phyloP scores from a whole-genome alignment of 2,888 invertebrate genomes.

The Parascotia fuliginaria region DNA sequence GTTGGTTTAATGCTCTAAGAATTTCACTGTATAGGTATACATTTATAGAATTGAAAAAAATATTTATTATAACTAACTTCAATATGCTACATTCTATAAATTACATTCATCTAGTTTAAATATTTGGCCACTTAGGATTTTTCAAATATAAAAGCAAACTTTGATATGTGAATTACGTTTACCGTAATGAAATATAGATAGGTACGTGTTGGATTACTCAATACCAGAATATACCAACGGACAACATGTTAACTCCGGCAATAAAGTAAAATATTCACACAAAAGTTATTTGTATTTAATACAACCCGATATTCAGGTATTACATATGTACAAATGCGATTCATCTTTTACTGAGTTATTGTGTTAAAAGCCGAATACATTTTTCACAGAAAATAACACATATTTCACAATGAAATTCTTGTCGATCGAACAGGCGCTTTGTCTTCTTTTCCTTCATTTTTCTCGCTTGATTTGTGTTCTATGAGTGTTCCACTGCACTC shows the following conservation, averaged over 20 bases:
- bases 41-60: too few relatives aligned
- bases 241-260: neutral
- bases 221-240: too few relatives aligned
- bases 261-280: neutral
- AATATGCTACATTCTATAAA: too few relatives aligned
- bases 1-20: too few relatives aligned
- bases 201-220: too few relatives aligned
- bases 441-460: constrained; percentile 71
- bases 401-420: constrained; percentile 76
- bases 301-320: constrained; percentile 20
- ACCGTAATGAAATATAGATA: too few relatives aligned
- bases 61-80: too few relatives aligned
- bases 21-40: too few relatives aligned
- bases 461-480: constrained; percentile 74
- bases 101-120: too few relatives aligned
- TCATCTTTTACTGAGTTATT: constrained; percentile 55
- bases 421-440: constrained; percentile 73
- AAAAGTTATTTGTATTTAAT: constrained; percentile 24
- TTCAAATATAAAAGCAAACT: too few relatives aligned
- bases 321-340: constrained; percentile 33
- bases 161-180: too few relatives aligned
- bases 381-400: constrained; percentile 74
- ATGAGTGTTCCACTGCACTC: constrained; percentile 71
- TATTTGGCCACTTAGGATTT: too few relatives aligned
- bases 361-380: constrained; percentile 68